Evolutionary conservation across 2,888 invertebrate genomes (phyloP).

Genomic region (Aphrophora alni): DNA sequence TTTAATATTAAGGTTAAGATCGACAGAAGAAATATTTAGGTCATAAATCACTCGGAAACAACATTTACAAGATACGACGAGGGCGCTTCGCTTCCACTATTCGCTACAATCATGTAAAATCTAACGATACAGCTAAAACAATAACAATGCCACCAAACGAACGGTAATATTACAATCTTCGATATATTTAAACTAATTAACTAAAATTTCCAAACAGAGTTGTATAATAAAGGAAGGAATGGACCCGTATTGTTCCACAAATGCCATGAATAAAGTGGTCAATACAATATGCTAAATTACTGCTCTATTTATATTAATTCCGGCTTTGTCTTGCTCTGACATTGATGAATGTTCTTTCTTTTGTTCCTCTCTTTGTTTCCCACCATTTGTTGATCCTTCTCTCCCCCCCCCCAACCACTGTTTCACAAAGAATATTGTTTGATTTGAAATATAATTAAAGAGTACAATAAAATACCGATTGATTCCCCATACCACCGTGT

Average conservation of each 20-base stretch:
- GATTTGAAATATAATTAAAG: conserved; percentile 3
- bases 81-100: no score
- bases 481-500: not conserved
- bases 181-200: not conserved
- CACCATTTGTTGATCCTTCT: not conserved
- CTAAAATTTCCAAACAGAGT: not conserved
- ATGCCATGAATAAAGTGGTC: not conserved
- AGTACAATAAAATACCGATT: not conserved
- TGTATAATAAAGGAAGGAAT: not conserved
- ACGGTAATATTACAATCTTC: not conserved
- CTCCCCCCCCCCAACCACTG: no score
- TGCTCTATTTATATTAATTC: not conserved
- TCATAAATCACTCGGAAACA: no score
- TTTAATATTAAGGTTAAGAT: no score
- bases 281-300: not conserved
- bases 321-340: not conserved
- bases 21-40: no score
- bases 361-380: not conserved
- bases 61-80: no score
- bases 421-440: not conserved
- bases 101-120: no score
- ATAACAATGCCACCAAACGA: no score
- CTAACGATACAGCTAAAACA: no score
- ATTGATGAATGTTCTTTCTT: not conserved
- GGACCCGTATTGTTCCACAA: not conserved